Base-by-base conservation (phyloP, 1,140 invertebrate genomes). In the Drosophila nebulosa region DNA sequence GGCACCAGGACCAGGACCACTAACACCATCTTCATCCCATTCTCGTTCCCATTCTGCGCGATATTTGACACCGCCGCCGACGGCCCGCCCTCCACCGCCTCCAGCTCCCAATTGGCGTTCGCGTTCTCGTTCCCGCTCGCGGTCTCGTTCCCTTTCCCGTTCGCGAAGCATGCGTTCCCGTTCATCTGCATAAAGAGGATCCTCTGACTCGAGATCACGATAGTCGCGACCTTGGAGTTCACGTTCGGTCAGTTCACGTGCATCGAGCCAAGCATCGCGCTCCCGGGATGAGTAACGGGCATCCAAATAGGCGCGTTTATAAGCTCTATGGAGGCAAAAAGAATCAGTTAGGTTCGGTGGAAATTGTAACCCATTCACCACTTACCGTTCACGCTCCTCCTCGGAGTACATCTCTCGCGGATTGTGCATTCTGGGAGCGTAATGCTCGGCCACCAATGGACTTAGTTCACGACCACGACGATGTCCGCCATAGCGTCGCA, bases 41-140 rank as follows among this genome's bases (percentile, higher is more conserved):
- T 90, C 89, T n/a, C 67, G 74, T 2, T 90, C 86, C 89, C 89
- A 90, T 4, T 90, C 89, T 3, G 69, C 89, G 12, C 69, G 75
- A 1, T 46, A 46, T 46, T 46, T 46, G 16, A 16, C 16, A 39
- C 83, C 79, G 32, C 81, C 86, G 16, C 81, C 80, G 3, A 2
- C 89, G 4, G 69, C 89, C 12, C 69, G 75, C 1, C 39, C 39
- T 3, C 89, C 78, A 32, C 81, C 86, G 1, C 78, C 81, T 3
- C 81, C 78, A 0, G 80, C 57, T 21, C 73, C 71, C 1, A 73
- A 42, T 32, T 80, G 62, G 4, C 80, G 69, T 5, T 89, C 85
- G n/a, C 86, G 53, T 21, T 79, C 81, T 3, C 79, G 61, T 1
- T 90, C 81, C 2, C 64, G 62, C 5, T 90, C 83, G 9, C 89